phyloP scores from a whole-genome alignment of 2,797 vertebrate genomes.

The Sebastes iracundus region DNA sequence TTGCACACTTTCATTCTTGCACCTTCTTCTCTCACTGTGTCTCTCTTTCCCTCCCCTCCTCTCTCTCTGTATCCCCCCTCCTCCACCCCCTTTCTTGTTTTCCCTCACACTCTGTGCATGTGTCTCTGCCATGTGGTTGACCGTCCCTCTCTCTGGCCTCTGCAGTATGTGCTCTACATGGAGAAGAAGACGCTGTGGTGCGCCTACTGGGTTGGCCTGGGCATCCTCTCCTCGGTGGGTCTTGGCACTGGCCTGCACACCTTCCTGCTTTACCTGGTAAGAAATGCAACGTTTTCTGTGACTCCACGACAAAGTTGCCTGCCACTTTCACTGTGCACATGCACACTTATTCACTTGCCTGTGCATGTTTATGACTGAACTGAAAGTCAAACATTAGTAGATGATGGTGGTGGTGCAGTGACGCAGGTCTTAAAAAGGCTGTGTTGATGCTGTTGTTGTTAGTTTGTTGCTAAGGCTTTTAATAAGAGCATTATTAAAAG shows the following conservation, averaged over 20 bases:
- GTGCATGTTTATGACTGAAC: conserved; percentile 46
- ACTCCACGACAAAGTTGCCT: conserved; percentile 4
- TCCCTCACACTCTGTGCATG: conserved; percentile 71
- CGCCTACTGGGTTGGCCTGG: conserved; percentile 90
- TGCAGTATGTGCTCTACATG: conserved; percentile 87
- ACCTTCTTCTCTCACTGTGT: conserved; percentile 65
- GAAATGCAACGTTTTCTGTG: conserved; percentile 35
- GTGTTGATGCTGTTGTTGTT: conserved; percentile 45
- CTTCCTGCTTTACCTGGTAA: conserved; percentile 95
- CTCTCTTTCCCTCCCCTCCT: conserved; percentile 57
- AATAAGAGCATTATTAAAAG: conserved; percentile 17
- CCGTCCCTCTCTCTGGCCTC: conserved; percentile 74
- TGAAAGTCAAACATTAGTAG: conserved; percentile 26
- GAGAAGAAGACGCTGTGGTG: conserved; percentile 91
- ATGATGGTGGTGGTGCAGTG: conserved; percentile 56
- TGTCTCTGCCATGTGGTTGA: conserved; percentile 79
- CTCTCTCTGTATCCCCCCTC: conserved; percentile 3
- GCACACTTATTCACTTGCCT: conserved; percentile 42
- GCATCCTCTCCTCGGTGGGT: conserved; percentile 89
- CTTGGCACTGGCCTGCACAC: conserved; percentile 92
- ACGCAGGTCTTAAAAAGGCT: conserved; percentile 67
- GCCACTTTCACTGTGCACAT: not conserved
- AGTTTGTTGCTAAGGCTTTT: conserved; percentile 55
- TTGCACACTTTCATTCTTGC: conserved; percentile 69
- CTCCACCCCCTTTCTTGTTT: conserved; percentile 44